Conservation (phyloP, 2,797 vertebrate genomes). For the Xyrichtys novacula region DNA sequence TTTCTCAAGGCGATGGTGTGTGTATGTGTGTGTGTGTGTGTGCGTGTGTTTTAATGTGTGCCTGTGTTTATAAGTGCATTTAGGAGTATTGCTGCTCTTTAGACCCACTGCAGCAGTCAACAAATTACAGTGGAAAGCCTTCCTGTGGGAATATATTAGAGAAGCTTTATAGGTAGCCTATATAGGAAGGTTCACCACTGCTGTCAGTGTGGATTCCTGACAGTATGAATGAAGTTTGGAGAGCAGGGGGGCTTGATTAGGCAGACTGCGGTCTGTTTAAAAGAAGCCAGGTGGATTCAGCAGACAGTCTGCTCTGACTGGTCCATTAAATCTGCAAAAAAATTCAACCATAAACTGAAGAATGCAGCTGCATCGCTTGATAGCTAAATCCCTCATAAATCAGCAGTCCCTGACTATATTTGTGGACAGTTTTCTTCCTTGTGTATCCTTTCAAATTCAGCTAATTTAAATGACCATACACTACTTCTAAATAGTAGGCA, state of each 20-base stretch:
- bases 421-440: conserved; percentile 15
- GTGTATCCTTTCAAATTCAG: conserved; percentile 12
- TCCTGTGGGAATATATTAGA: conserved; percentile 77
- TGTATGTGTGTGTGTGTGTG: conserved; percentile 3
- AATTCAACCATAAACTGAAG: conserved; percentile 31
- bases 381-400: conserved; percentile 25
- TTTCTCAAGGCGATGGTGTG: conserved; percentile 52
- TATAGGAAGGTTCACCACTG: conserved; percentile 42
- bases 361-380: conserved; percentile 24
- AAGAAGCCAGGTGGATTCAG: conserved; percentile 49
- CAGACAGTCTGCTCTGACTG: conserved; percentile 28
- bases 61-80: conserved; percentile 68
- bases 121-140: conserved; percentile 72
- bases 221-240: conserved; percentile 65
- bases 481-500: conserved; percentile 14
- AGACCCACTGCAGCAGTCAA: conserved; percentile 73
- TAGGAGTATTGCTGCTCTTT: conserved; percentile 69
- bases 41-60: conserved; percentile 41
- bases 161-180: conserved; percentile 64
- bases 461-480: conserved; percentile 32
- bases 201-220: conserved; percentile 52
- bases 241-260: conserved; percentile 55
- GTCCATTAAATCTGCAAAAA: conserved; percentile 49
- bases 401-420: conserved; percentile 25
- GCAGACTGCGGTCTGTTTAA: conserved; percentile 42